Evolutionary conservation across 2,113 vertebrate genomes (phyloP), one percentile per base, ranked within the genome.

Genomic region (Tringa solitaria): DNA sequence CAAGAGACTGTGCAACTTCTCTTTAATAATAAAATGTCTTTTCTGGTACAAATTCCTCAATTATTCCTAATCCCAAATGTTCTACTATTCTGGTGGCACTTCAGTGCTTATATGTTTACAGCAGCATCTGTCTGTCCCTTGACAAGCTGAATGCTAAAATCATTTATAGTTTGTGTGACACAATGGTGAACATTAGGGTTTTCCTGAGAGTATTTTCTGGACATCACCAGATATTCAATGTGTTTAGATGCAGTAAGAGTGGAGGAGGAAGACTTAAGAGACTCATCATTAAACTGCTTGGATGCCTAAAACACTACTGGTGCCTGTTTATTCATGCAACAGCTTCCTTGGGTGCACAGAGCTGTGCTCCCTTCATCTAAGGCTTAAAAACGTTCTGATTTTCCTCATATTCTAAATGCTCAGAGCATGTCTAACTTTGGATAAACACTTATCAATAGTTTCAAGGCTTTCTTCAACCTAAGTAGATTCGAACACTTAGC

Each of bases 11-110:
- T 85, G 32, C 27, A 91, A 89, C 43, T 72, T 81, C 68, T 93
- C 33, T 74, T 89, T 96, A 83, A 84, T 90, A 63, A 82, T 61
- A 85, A 78, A 74, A 73, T 64, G 16, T 80, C 74, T 91, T 95
- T 77, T 64, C 43, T 81, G 41, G 39, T 22, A 45, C 8, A 67
- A 51, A 63, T 84, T 67, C 50, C 57, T 91, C 53, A 90, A 80
- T 87, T 67, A 70, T 67, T 84, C 48, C 35, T 69, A 59, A 93
- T 93, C 77, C 65, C 39, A 78, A 89, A 65, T 81, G 37, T 74
- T 87, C 70, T 84, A 35, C 57, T 85, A 45, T 26, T 85, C 84
- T 90, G 65, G 37, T 51, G 61, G 7, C 8, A 18, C 57, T 86
- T 75, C 54, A 32, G 35, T 51, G 21, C 26, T 80, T 88, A 15